Percentiles rank a stretch among this genome's conserved stretches.
Conservation (phyloP, 1,140 invertebrate species). For the Pygmarrhopalites habei region DNA sequence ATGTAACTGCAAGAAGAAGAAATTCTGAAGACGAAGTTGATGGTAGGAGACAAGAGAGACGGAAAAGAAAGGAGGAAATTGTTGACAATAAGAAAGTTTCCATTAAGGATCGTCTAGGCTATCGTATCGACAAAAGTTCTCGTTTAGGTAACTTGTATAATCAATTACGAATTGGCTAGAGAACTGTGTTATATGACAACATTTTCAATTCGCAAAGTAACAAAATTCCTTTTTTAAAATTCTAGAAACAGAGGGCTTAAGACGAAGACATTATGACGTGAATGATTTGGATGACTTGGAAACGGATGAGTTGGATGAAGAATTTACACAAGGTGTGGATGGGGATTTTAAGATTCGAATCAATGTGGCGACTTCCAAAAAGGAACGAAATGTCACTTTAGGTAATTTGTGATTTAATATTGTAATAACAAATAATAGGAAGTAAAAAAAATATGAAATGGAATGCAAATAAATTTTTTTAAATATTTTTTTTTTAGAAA, state of each 20-base stretch:
- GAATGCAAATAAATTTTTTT: background rate
- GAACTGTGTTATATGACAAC: no score
- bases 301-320: background rate
- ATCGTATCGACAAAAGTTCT: background rate
- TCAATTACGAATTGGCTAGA: no score
- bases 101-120: constrained; percentile 2
- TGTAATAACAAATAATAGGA: no score
- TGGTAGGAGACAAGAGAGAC: no score
- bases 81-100: background rate
- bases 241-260: no score
- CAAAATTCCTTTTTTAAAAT: no score
- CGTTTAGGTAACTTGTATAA: no score
- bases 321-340: background rate
- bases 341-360: constrained; percentile 16
- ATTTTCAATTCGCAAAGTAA: no score
- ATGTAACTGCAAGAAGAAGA: background rate
- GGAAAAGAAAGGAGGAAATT: background rate
- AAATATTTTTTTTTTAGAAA: background rate
- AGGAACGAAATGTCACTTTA: constrained; percentile 5
- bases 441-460: background rate
- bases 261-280: no score
- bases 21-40: background rate
- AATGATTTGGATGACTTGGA: background rate
- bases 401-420: no score
- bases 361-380: constrained; percentile 14